phyloP scores from a whole-genome alignment of 2,113 vertebrate genomes.

The Tetraodon nigroviridis region DNA sequence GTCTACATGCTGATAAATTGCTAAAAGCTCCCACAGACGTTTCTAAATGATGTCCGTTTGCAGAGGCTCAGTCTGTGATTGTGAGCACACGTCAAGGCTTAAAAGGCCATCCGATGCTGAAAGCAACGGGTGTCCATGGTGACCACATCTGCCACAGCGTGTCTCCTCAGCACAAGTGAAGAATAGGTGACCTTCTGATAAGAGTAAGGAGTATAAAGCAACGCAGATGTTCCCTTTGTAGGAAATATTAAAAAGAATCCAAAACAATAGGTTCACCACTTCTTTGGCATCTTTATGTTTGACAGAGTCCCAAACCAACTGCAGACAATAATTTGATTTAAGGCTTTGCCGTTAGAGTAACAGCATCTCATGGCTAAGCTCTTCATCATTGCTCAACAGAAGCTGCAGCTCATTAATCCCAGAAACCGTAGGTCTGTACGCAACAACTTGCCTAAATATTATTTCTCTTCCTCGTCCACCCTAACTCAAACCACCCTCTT shows the following conservation, averaged over 20 bases:
- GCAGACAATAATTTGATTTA: conserved; percentile 8
- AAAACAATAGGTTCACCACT: neutral
- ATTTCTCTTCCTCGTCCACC: no score
- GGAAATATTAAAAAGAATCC: conserved; percentile 3
- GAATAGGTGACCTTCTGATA: conserved; percentile 6
- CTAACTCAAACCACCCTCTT: no score
- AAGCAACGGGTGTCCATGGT: conserved; percentile 37
- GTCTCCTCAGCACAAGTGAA: conserved; percentile 11
- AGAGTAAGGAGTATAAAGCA: neutral
- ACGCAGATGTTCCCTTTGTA: neutral
- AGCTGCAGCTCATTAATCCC: conserved; percentile 18
- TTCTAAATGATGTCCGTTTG: neutral
- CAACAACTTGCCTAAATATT: no score
- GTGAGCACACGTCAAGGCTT: conserved; percentile 10
- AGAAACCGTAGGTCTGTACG: neutral
- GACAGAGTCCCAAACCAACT: conserved; percentile 1
- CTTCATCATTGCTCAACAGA: conserved; percentile 4
- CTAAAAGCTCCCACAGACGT: no score
- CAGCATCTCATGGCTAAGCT: conserved; percentile 21
- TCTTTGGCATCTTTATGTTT: conserved; percentile 2
- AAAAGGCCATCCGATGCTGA: conserved; percentile 40
- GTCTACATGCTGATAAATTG: no score
- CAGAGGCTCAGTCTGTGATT: conserved; percentile 11
- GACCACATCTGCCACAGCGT: conserved; percentile 42
- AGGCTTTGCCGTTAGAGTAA: conserved; percentile 11